Evolutionary conservation across 2,888 invertebrate species (phyloP), one percentile per base, ranked within the genome.

Genomic region (Hypsopygia costalis): DNA sequence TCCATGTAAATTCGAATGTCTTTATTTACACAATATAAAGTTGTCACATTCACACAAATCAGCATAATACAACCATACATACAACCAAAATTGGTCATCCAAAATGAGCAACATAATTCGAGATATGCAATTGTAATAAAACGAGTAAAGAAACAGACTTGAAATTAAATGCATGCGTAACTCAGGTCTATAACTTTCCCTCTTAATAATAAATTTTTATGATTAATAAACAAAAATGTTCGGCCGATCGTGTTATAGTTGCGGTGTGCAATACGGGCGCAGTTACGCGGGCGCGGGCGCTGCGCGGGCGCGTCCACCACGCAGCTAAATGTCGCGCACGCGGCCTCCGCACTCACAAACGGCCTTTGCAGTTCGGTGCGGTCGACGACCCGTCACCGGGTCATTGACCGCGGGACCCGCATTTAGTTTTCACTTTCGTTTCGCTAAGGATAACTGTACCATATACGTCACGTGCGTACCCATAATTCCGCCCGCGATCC

Each of bases 361-460:
- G 88, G 87, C 88, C 88, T 88, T 88, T 87, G 87, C 86, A 85
- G 86, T 86, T 83, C 75, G 82, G 80, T 61, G 75, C 86, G 87
- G 88, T 86, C 87, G 72, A 75, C 79, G 87, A 87, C 82, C 87
- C 77, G 61, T 55, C n/a, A 52, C 51, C 67, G 69, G 87, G 77
- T 86, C 81, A 71, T 66, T 78, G 85, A 81, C 85, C 86, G n/a
- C n/a, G n/a, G 76, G 62, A 60, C 80, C 79, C 77, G 78, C 81
- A 80, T 83, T 81, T 82, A 83, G 82, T 86, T 88, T 88, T 88
- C 88, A 88, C 88, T 88, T 88, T 88, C 88, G 77, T 86, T n/a
- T 85, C 70, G 77, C 81, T 82, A 87, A 88, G 88, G 87, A 88
- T 88, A 88, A 87, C 87, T 82, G 87, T 87, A 83, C 77, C 75